Evolutionary conservation across 2,797 vertebrate species (phyloP).

Genomic region (Acrossocheilus wenchowensis): DNA sequence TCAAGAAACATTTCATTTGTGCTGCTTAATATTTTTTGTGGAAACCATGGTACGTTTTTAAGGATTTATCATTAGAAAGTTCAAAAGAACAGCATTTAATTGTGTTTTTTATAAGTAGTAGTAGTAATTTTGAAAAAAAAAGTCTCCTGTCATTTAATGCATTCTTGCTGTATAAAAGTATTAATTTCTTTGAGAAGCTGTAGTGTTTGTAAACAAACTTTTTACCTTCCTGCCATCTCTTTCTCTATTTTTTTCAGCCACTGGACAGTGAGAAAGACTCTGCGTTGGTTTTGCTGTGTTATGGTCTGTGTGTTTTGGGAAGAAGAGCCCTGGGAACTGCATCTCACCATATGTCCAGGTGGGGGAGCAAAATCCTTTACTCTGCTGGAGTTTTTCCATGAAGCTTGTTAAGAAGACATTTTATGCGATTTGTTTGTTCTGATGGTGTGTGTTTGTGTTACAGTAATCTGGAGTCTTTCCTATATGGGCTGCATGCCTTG

Average conservation of each 20-base stretch:
- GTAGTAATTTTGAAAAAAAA: neutral
- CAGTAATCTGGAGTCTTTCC: conserved; percentile 98
- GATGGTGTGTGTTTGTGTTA: conserved; percentile 9
- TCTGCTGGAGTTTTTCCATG: neutral
- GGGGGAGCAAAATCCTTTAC: conserved; percentile 46
- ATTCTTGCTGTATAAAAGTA: neutral
- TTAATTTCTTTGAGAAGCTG: neutral
- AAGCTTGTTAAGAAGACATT: neutral
- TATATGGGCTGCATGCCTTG: conserved; percentile 95
- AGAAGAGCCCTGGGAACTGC: conserved; percentile 95
- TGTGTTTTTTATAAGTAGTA: too few relatives aligned
- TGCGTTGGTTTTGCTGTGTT: conserved; percentile 91
- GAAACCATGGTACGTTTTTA: neutral
- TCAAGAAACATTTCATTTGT: neutral
- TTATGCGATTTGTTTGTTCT: neutral
- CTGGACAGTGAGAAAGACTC: conserved; percentile 94
- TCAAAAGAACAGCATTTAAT: neutral
- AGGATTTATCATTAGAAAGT: neutral
- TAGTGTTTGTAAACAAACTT: neutral
- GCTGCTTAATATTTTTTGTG: neutral
- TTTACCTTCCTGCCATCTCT: conserved; percentile 22
- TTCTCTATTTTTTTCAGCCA: conserved; percentile 75
- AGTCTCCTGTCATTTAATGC: neutral
- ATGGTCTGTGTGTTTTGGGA: conserved; percentile 95
- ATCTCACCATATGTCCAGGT: conserved; percentile 99